Evolutionary conservation across 2,113 vertebrate genomes (phyloP).

Genomic region (Dryoscopus gambensis): DNA sequence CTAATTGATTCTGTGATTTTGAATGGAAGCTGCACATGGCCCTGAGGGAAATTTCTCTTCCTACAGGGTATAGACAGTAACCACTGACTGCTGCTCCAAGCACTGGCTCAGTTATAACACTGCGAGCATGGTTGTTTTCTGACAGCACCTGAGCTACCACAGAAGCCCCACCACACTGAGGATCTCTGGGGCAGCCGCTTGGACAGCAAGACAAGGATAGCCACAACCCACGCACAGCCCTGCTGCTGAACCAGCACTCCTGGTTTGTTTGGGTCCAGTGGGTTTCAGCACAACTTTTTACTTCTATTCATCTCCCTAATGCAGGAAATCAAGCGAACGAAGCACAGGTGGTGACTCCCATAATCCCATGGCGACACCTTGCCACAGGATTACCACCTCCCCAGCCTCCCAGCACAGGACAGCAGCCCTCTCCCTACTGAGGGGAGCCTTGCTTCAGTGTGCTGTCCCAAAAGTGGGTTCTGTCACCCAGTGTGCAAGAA

Average conservation of each 20-base stretch:
- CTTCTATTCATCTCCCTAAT: not conserved
- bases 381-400: not conserved
- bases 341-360: accelerated
- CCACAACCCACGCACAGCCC: too few species aligned
- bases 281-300: not conserved
- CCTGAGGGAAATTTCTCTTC: not conserved
- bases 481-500: not conserved
- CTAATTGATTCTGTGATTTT: not conserved
- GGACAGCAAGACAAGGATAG: accelerated
- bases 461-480: not conserved
- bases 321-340: too few species aligned
- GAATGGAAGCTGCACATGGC: not conserved
- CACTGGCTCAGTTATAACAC: not conserved
- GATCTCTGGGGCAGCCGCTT: not conserved
- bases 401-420: not conserved
- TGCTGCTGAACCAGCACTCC: accelerated
- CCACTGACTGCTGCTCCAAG: not conserved
- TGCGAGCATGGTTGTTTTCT: not conserved
- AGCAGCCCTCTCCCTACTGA: not conserved
- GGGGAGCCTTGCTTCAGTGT: not conserved
- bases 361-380: not conserved
- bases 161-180: too few species aligned
- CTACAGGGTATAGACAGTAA: too few species aligned
- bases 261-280: not conserved
- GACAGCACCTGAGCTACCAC: too few species aligned